Conservation (phyloP, 2,797 vertebrate genomes). For the Lindbergichthys nudifrons region DNA sequence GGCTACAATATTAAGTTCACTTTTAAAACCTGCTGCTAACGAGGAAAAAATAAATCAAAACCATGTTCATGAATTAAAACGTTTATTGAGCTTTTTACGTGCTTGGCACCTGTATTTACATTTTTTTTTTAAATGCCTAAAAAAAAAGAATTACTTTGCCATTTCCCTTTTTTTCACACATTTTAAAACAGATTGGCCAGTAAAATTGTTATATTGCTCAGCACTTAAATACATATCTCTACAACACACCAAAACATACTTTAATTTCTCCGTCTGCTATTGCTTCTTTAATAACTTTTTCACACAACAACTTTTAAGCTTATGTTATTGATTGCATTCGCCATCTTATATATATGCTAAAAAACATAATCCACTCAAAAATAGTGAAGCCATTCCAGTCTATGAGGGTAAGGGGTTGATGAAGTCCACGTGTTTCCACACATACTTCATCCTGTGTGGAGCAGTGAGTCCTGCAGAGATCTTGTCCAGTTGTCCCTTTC, state of each 20-base stretch:
- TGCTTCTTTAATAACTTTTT: slow-evolving; percentile 85
- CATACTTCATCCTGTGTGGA: slow-evolving; percentile 29
- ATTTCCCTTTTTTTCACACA: slow-evolving; percentile 76
- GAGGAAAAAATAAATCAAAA: slow-evolving; percentile 18
- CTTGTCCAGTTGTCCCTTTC: slow-evolving; percentile 63
- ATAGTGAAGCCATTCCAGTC: slow-evolving; percentile 74
- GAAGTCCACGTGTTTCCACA: slow-evolving; percentile 31
- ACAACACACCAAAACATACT: slow-evolving; percentile 96
- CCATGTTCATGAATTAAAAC: slow-evolving; percentile 85
- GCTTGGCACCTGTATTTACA: slow-evolving; percentile 97
- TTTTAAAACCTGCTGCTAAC: background rate
- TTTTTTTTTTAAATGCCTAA: slow-evolving; percentile 89
- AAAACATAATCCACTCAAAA: slow-evolving; percentile 80
- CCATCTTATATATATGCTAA: slow-evolving; percentile 79
- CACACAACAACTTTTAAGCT: slow-evolving; percentile 92
- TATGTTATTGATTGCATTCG: slow-evolving; percentile 85
- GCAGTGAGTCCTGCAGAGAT: slow-evolving; percentile 42
- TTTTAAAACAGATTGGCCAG: slow-evolving; percentile 86
- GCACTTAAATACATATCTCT: slow-evolving; percentile 98
- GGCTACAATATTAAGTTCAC: too few species aligned
- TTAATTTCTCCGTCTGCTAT: slow-evolving; percentile 89
- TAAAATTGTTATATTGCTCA: slow-evolving; percentile 92
- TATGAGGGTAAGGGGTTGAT: slow-evolving; percentile 41
- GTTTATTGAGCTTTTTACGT: slow-evolving; percentile 95
- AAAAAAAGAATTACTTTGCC: slow-evolving; percentile 80